phyloP scores from a whole-genome alignment of 2,797 vertebrate genomes.

The Schizopygopsis malacanthus region DNA sequence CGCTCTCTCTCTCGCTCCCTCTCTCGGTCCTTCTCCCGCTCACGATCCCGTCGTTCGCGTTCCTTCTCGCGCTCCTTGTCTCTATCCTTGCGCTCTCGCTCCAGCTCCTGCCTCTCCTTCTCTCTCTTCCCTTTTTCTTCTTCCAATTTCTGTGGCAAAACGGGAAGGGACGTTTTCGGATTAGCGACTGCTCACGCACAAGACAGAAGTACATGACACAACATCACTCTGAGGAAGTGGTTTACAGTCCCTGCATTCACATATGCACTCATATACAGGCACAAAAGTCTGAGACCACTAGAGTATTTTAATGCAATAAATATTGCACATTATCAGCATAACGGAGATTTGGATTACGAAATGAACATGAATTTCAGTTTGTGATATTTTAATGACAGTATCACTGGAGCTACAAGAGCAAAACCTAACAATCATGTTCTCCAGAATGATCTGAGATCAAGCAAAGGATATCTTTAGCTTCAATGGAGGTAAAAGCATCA shows the following conservation, averaged over 20 bases:
- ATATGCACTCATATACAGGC: background rate
- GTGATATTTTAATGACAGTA: background rate
- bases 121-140: slow-evolving; percentile 92
- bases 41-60: slow-evolving; percentile 85
- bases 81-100: slow-evolving; percentile 94
- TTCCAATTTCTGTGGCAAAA: slow-evolving; percentile 96
- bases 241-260: slow-evolving; percentile 72
- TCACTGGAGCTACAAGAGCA: background rate
- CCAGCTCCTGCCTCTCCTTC: slow-evolving; percentile 88
- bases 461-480: background rate
- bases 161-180: slow-evolving; percentile 64
- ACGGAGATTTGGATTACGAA: background rate
- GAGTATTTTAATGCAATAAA: background rate
- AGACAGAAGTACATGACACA: slow-evolving; percentile 42
- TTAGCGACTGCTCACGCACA: slow-evolving; percentile 35
- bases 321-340: background rate
- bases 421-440: background rate
- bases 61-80: slow-evolving; percentile 90
- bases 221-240: slow-evolving; percentile 70
- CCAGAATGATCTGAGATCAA: background rate
- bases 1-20: slow-evolving; percentile 69
- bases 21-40: slow-evolving; percentile 73
- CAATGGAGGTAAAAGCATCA: background rate
- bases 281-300: background rate
- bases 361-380: background rate